phyloP scores from a whole-genome alignment of 2,888 invertebrate species.

The Priapulus caudatus region DNA sequence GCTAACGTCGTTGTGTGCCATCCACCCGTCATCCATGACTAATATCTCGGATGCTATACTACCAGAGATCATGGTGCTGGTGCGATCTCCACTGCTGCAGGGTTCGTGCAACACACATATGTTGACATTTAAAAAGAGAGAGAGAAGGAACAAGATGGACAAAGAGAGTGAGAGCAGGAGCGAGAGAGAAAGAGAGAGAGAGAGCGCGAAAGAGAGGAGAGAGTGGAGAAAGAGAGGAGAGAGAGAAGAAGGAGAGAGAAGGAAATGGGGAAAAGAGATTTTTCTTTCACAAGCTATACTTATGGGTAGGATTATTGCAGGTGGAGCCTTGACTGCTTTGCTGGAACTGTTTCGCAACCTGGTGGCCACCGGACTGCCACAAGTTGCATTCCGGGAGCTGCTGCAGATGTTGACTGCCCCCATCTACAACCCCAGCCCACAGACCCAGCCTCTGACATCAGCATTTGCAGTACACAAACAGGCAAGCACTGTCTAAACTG shows the following conservation, averaged over 20 bases:
- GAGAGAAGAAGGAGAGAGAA: too few species aligned
- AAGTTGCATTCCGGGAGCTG: slow-evolving; percentile 35
- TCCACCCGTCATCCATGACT: slow-evolving; percentile 63
- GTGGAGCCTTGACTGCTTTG: slow-evolving; percentile 78
- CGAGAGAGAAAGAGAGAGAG: too few species aligned
- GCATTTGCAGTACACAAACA: slow-evolving; percentile 35
- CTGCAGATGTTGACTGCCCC: slow-evolving; percentile 34
- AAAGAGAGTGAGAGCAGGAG: too few species aligned
- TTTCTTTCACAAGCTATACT: too few species aligned
- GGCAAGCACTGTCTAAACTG: too few species aligned
- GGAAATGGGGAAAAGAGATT: too few species aligned
- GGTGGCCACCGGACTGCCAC: slow-evolving; percentile 60
- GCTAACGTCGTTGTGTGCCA: slow-evolving; percentile 64
- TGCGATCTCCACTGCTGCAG: slow-evolving; percentile 81
- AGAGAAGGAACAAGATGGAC: too few species aligned
- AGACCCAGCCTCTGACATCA: slow-evolving; percentile 20
- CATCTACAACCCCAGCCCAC: slow-evolving; percentile 30
- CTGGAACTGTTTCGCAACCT: slow-evolving; percentile 84
- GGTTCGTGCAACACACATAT: too few species aligned
- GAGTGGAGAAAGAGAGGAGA: too few species aligned
- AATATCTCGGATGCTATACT: slow-evolving; percentile 55
- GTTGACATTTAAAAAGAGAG: too few species aligned
- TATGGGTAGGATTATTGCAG: too few species aligned
- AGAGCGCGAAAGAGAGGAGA: too few species aligned
- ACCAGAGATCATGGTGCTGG: slow-evolving; percentile 60